Conservation (phyloP, 1,140 invertebrate genomes). For the Drosophila sulfurigaster region DNA sequence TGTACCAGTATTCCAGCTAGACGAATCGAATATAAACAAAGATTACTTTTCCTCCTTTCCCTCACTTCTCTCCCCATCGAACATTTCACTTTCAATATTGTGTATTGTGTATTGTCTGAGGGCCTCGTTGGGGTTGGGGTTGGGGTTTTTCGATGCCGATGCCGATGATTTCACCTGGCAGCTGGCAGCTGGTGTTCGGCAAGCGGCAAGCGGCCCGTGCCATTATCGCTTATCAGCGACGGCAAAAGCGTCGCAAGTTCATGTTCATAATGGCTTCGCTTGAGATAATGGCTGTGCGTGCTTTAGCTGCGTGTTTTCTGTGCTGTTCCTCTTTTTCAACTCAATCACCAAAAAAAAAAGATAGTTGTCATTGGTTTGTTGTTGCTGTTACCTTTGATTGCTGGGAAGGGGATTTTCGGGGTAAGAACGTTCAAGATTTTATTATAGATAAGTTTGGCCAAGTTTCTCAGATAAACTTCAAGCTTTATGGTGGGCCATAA, state of each 20-base stretch:
- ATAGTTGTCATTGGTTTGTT: slow-evolving; percentile 18
- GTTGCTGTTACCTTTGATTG: neutral
- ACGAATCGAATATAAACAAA: neutral
- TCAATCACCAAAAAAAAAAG: slow-evolving; percentile 21
- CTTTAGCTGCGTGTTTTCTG: slow-evolving; percentile 50
- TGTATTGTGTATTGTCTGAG: neutral
- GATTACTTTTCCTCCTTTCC: slow-evolving; percentile 1
- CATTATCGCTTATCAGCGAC: slow-evolving; percentile 51
- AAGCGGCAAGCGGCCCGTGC: slow-evolving; percentile 41
- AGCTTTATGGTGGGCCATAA: neutral
- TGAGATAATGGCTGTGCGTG: slow-evolving; percentile 42
- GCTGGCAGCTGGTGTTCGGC: slow-evolving; percentile 29
- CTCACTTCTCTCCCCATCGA: neutral
- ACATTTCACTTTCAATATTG: slow-evolving; percentile 22
- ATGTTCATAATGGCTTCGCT: slow-evolving; percentile 36
- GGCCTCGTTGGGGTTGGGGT: slow-evolving; percentile 1
- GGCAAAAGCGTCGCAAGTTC: slow-evolving; percentile 48
- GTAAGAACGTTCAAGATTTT: neutral
- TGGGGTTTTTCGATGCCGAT: neutral
- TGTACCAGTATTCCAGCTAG: neutral
- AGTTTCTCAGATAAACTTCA: slow-evolving; percentile 44
- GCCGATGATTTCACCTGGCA: slow-evolving; percentile 49
- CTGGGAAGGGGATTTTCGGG: slow-evolving; percentile 4
- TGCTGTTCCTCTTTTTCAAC: slow-evolving; percentile 25
- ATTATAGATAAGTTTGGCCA: slow-evolving; percentile 6